A percentile compares a stretch with the other conserved stretches of the same genome.
These are phyloP conservation scores for Helarctos malayanus DNA, from an alignment of 2,797 vertebrate genomes.

Conservation along the genomic window DNA sequence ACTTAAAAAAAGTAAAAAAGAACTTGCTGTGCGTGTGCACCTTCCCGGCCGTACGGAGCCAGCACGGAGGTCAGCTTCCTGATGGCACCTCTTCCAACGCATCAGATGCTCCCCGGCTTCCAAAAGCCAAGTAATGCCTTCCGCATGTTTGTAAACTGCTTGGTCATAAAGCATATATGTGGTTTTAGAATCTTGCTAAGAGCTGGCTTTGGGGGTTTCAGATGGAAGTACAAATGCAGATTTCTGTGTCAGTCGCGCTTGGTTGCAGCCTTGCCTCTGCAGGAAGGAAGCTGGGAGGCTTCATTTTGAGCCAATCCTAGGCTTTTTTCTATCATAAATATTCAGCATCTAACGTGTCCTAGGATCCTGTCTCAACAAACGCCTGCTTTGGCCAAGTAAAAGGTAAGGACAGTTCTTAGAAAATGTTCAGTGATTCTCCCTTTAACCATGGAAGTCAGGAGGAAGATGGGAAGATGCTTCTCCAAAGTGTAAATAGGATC, in stretches of 20 bases:
- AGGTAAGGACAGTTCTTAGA: background rate
- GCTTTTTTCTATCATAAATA: background rate
- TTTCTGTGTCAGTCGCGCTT: too few species aligned
- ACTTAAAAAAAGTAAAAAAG: background rate
- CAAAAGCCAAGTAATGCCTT: background rate
- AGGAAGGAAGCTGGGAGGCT: background rate
- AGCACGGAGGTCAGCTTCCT: background rate
- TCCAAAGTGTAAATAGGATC: background rate
- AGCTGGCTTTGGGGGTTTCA: background rate
- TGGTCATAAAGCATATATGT: background rate
- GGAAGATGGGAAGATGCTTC: background rate
- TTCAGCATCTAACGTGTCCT: too few species aligned
- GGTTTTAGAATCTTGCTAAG: background rate
- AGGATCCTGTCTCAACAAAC: background rate
- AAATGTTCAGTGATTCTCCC: background rate
- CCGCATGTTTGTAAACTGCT: background rate
- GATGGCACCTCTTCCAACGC: accelerated
- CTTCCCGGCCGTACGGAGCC: accelerated
- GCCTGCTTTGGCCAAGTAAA: background rate
- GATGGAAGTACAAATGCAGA: background rate
- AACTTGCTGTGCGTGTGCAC: background rate
- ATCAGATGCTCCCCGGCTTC: background rate
- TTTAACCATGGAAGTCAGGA: background rate
- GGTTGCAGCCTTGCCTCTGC: background rate
- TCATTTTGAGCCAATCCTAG: background rate